Conservation (phyloP, 2,797 vertebrate species). For the Lycodopsis pacificus region DNA sequence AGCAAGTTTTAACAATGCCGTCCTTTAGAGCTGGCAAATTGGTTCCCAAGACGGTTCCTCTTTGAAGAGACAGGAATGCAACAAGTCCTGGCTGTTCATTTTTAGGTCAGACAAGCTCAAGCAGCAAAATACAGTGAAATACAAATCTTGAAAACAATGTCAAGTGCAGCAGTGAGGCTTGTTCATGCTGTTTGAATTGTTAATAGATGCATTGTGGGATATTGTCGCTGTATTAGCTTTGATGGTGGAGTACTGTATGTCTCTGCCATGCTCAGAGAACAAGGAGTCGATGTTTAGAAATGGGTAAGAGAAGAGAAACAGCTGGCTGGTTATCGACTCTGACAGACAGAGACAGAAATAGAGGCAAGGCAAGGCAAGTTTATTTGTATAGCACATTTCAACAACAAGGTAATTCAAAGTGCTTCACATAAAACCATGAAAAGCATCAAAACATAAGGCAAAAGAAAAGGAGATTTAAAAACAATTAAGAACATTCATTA, state of each 20-base stretch:
- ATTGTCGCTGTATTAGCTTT: constrained; percentile 57
- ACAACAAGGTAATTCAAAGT: too few relatives aligned
- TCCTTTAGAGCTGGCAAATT: constrained; percentile 74
- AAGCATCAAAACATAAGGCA: too few relatives aligned
- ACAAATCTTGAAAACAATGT: constrained; percentile 56
- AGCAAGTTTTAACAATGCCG: constrained; percentile 64
- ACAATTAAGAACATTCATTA: too few relatives aligned
- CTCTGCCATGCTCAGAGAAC: constrained; percentile 37
- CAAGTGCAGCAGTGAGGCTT: constrained; percentile 52
- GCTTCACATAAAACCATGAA: too few relatives aligned
- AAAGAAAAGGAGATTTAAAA: too few relatives aligned
- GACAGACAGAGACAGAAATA: constrained; percentile 62
- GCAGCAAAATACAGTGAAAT: constrained; percentile 47
- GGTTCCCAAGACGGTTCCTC: constrained; percentile 77
- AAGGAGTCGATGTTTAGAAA: constrained; percentile 40
- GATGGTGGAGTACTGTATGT: constrained; percentile 39
- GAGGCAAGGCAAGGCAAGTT: too few relatives aligned
- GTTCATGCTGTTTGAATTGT: constrained; percentile 68
- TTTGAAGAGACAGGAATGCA: constrained; percentile 78
- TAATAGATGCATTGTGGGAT: constrained; percentile 57
- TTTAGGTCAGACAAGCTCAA: constrained; percentile 71
- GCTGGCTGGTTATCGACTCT: constrained; percentile 58
- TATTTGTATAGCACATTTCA: too few relatives aligned
- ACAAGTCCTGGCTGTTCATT: constrained; percentile 71
- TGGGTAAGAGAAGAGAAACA: constrained; percentile 35